A percentile compares a stretch with the other conserved stretches of the same genome.
phyloP scores from a whole-genome alignment of 2,113 vertebrate species.

The Antennarius striatus region DNA sequence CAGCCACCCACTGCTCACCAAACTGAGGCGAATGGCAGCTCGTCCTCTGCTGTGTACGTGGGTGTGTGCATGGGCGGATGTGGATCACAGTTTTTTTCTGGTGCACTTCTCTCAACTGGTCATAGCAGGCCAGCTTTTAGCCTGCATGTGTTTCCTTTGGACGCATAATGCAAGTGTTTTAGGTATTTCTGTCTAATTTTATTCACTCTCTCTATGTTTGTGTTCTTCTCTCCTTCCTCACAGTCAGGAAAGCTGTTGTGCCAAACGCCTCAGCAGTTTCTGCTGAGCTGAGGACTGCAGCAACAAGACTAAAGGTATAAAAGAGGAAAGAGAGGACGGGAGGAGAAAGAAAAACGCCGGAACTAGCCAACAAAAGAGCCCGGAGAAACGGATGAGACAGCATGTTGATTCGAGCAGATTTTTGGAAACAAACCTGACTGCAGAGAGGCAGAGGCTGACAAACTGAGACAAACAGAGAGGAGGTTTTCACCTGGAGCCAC shows the following conservation, averaged over 20 bases:
- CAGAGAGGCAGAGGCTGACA: constrained; percentile 12
- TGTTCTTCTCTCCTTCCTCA: constrained; percentile 42
- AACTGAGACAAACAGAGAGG: not conserved
- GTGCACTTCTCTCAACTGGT: constrained; percentile 25
- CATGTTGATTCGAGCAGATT: constrained; percentile 65
- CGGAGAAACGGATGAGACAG: constrained; percentile 41
- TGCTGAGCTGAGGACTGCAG: constrained; percentile 61
- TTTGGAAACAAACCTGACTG: constrained; percentile 30
- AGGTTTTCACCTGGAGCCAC: not conserved
- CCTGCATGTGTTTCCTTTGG: constrained; percentile 62
- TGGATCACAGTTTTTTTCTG: constrained; percentile 19
- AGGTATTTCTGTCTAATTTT: constrained; percentile 34
- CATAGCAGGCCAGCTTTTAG: constrained; percentile 58
- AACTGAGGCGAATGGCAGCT: constrained; percentile 26
- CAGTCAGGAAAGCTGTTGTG: constrained; percentile 35
- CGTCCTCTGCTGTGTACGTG: constrained; percentile 32
- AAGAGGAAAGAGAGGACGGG: constrained; percentile 18
- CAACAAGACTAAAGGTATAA: constrained; percentile 38
- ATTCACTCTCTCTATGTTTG: constrained; percentile 40
- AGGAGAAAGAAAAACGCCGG: constrained; percentile 16
- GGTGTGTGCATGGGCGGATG: constrained; percentile 21
- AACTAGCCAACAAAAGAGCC: constrained; percentile 10
- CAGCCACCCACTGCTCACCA: constrained; percentile 42
- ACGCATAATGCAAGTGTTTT: constrained; percentile 13
- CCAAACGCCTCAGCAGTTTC: constrained; percentile 29